Conservation (phyloP, 23 tunicate species). For the Halocynthia roretzi region DNA sequence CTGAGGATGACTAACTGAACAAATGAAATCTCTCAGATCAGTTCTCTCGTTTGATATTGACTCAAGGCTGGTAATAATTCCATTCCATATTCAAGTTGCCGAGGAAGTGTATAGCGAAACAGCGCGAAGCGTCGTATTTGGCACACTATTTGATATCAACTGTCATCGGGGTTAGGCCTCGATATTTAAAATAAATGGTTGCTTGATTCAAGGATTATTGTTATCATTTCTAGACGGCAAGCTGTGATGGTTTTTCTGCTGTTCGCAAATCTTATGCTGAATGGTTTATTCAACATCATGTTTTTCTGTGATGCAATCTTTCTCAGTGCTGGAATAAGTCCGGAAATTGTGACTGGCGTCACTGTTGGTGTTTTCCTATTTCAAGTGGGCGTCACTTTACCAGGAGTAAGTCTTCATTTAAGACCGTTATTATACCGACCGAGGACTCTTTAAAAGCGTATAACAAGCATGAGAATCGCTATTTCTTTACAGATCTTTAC, state of each 20-base stretch:
- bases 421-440: slow-evolving; percentile 1
- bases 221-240: slow-evolving; percentile 33
- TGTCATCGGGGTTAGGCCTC: background rate
- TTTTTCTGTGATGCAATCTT: slow-evolving; percentile 36
- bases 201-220: too few species aligned
- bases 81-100: too few species aligned
- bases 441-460: background rate
- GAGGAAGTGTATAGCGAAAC: too few species aligned
- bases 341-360: slow-evolving; percentile 31
- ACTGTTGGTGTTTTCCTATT: slow-evolving; percentile 46
- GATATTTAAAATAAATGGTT: background rate
- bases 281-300: slow-evolving; percentile 42
- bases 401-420: slow-evolving; percentile 48
- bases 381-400: slow-evolving; percentile 33
- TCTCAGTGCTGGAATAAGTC: slow-evolving; percentile 41
- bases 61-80: too few species aligned
- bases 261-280: slow-evolving; percentile 37
- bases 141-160: background rate
- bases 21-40: too few species aligned
- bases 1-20: too few species aligned
- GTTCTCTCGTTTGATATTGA: too few species aligned
- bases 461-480: too few species aligned
- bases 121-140: too few species aligned
- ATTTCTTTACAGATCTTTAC: too few species aligned
- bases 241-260: slow-evolving; percentile 29